Conservation (phyloP, 2,888 invertebrate genomes). For the Eupithecia subfuscata region DNA sequence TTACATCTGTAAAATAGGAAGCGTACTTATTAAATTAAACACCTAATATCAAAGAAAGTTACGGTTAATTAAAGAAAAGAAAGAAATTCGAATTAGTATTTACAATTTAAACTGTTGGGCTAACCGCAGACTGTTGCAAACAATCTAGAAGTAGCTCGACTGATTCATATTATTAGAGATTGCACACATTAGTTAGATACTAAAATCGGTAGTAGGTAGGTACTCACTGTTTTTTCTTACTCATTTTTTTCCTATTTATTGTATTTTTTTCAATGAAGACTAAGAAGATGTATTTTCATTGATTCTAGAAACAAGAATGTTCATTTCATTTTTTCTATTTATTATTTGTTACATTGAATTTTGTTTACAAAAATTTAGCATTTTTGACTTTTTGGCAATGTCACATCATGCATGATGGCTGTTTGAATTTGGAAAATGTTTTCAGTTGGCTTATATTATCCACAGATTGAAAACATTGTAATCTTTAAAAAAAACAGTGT, state of each 20-base stretch:
- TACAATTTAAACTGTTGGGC: background rate
- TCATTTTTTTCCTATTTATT: slow-evolving; percentile 48
- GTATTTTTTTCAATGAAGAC: background rate
- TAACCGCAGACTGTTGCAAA: background rate
- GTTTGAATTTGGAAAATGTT: slow-evolving; percentile 29
- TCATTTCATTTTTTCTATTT: slow-evolving; percentile 1
- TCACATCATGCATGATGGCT: slow-evolving; percentile 19
- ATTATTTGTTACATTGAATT: slow-evolving; percentile 35
- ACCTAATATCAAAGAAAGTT: background rate
- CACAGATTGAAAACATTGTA: slow-evolving; percentile 11
- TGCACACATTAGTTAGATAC: background rate
- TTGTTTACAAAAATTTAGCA: slow-evolving; percentile 34
- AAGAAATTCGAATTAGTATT: background rate
- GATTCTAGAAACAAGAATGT: background rate
- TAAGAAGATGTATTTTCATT: background rate
- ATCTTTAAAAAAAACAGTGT: background rate
- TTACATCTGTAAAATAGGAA: slow-evolving; percentile 50
- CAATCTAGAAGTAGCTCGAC: background rate
- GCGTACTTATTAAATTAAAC: background rate
- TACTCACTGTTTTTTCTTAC: slow-evolving; percentile 57
- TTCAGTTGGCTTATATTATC: slow-evolving; percentile 24
- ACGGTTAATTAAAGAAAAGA: background rate
- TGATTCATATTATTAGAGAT: background rate
- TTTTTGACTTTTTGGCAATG: slow-evolving; percentile 5
- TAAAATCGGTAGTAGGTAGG: background rate